Evolutionary conservation across 2,888 invertebrate species (phyloP), one percentile per base, ranked within the genome.

Genomic region (Capitulum mitella): DNA sequence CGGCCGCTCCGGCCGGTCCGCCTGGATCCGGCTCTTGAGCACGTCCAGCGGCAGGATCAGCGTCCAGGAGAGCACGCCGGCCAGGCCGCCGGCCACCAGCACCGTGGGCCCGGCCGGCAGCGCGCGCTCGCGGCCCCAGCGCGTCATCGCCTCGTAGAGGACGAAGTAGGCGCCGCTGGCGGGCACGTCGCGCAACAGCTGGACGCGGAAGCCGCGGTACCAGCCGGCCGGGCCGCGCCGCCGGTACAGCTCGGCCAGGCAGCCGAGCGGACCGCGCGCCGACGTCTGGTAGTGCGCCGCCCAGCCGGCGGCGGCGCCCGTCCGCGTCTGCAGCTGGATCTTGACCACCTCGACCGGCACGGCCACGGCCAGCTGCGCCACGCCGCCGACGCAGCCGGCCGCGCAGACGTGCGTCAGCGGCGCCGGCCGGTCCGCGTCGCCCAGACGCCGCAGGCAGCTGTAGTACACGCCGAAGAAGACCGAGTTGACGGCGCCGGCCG

Each of bases 11-110:
- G 87, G 85, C 83, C 88, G 85, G 83, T 92, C 92, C 0, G 90
- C 90, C 85, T 93, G 93, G 82, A 93, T 88, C 77, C 91, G 87
- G 22, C 91, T 91, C 85, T 93, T 93, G 3, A 93, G 87, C 51
- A 92, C 91, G 86, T 93, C 93, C 77, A 92, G 86, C 0, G 93
- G 93, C 83, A 92, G 87, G 3, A 91, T 90, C n/a, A 88, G 85
- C 29, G 89, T 86, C 92, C 92, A 92, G 0, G 91, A 90, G 3
- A 90, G 70, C 10, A 90, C 86, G 82, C 76, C 76, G 2, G 76
- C 76, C 76, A 29, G 16, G 32, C 76, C 76, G 29, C 76, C 76
- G 8, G 76, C 76, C 29, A 29, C 16, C 76, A 76, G 46, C 76
- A 76, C 76, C 6, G 29, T 26, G 16, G 6, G 3, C 29, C 16